phyloP scores from a whole-genome alignment of 1,140 invertebrate genomes.

The Araneus ventricosus region DNA sequence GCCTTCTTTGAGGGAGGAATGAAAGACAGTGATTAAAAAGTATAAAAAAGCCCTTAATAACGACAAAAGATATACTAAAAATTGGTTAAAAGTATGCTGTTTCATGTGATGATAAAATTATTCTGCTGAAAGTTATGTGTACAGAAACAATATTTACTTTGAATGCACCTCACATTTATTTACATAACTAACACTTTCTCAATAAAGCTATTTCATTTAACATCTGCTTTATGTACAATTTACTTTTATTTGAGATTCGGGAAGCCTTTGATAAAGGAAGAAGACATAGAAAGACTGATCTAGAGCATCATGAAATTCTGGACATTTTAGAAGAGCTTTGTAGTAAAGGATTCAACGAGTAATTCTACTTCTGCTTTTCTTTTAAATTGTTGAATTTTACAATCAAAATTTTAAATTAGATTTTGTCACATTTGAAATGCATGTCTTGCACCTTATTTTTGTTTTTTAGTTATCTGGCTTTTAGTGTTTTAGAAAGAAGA shows the following conservation, averaged over 20 bases:
- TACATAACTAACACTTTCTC: no score
- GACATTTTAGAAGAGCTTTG: constrained; percentile 47
- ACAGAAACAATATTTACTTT: no score
- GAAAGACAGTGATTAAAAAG: no score
- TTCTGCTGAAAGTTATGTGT: no score
- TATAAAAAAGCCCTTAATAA: no score
- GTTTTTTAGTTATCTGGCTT: not conserved
- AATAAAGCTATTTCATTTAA: not conserved
- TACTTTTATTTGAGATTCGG: not conserved
- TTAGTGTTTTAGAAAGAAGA: not conserved
- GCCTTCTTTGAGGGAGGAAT: no score
- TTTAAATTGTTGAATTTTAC: not conserved
- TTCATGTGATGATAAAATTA: no score
- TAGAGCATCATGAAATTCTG: constrained; percentile 50
- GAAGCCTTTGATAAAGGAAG: not conserved
- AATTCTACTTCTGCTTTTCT: constrained; percentile 9
- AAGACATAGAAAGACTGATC: not conserved
- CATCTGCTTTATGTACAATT: not conserved
- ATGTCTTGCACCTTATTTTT: not conserved
- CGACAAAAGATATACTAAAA: no score
- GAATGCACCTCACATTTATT: no score
- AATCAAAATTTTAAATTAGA: not conserved
- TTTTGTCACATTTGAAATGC: not conserved
- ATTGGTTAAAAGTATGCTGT: no score
- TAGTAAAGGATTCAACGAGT: constrained; percentile 46